Evolutionary conservation across 2,797 vertebrate species (phyloP).

Genomic region (Merluccius polli): DNA sequence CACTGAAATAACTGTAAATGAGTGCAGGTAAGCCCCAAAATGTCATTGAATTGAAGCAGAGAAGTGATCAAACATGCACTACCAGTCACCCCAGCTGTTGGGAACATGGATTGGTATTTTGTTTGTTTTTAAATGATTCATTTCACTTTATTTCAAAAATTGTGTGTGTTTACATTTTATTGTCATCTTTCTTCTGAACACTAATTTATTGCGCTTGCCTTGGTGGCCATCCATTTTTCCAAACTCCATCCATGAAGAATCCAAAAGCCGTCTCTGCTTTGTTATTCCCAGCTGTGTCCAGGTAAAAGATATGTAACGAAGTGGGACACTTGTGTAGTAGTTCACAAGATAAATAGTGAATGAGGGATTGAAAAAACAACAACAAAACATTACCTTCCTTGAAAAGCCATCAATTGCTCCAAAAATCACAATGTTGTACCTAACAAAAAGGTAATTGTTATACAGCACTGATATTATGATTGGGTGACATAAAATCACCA

Average conservation of each 20-base stretch:
- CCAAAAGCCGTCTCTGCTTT: not conserved
- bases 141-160: constrained; percentile 2
- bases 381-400: not conserved
- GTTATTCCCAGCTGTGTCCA: not conserved
- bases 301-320: constrained; percentile 4
- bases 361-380: not conserved
- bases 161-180: no score
- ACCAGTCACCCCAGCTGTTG: not conserved
- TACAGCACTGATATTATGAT: not conserved
- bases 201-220: no score
- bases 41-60: not conserved
- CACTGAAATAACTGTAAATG: constrained; percentile 1
- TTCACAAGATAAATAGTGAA: not conserved
- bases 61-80: not conserved
- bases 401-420: constrained; percentile 3
- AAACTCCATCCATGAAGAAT: not conserved
- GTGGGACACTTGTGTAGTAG: not conserved
- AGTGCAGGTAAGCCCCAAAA: constrained; percentile 1
- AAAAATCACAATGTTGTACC: constrained; percentile 3
- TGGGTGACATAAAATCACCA: no score
- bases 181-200: no score
- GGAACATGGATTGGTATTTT: constrained; percentile 3
- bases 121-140: not conserved
- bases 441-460: not conserved
- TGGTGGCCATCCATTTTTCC: not conserved